Base-by-base conservation (phyloP, 2,888 invertebrate genomes). In the Hypsopygia costalis region DNA sequence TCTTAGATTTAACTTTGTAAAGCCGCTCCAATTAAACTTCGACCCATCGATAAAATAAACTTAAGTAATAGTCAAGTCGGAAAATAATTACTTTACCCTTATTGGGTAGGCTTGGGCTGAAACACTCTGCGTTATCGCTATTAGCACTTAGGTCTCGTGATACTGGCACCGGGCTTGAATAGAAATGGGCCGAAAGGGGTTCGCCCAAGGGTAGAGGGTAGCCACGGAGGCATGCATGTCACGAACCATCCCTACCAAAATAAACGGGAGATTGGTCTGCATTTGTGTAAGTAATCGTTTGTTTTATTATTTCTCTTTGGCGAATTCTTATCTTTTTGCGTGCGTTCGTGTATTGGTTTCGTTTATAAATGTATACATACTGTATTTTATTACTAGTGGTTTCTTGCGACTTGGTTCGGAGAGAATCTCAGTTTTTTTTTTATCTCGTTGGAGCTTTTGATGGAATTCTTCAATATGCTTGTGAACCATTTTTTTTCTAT, bases 121-220 rank as follows among this genome's bases (percentile, higher is more conserved):
- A 55, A 54, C 62, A 62, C 60, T 67, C 60, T 56, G 55, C 61
- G 61, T 71, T 77, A 81, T 75, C 71, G 69, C 69, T 68, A 69
- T 76, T 70, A 79, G 74, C 73, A 75, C 80, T 79, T 73, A 80
- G 75, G 69, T 64, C 66, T 59, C 58, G 52, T 51, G 60, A 59
- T 54, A 56, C 55, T 51, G 45, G 52, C 43, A 60, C 69, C 55
- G 50, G 60, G 48, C 49, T 58, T 71, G 83, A 81, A 85, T 85
- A 80, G 76, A 73, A 83, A 85, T 79, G 52, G 62, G 51, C 58
- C 56, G 55, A 68, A 74, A 76, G 62, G 65, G 63, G 55, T 67
- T 52, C 41, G 51, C 51, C 46, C 49, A 52, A 46, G 55, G 57
- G 52, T 52, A 40, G 49, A 46, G 55, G 57, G 52, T 52, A 40